Evolutionary conservation across 2,888 invertebrate genomes (phyloP).

Genomic region (Ophion ellenae): DNA sequence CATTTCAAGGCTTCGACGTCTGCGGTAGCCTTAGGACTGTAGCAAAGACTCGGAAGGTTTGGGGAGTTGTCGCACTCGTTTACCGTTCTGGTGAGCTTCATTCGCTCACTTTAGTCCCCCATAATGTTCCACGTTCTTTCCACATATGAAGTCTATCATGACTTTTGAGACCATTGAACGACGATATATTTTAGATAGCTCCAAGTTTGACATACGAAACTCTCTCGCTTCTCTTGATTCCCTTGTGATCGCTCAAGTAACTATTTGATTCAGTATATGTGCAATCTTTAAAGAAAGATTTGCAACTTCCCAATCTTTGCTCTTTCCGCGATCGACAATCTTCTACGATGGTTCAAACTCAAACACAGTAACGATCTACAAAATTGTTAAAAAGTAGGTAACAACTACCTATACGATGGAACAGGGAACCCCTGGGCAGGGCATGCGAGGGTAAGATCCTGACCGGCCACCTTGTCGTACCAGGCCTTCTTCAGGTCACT

Average conservation of each 20-base stretch:
- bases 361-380: background rate
- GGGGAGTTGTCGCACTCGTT: background rate
- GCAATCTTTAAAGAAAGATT: background rate
- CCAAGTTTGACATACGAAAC: background rate
- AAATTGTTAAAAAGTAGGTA: background rate
- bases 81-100: background rate
- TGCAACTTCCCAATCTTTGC: background rate
- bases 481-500: slow-evolving; percentile 86
- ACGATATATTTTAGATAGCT: background rate
- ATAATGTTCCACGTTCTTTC: background rate
- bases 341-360: background rate
- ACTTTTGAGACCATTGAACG: background rate
- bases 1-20: slow-evolving; percentile 44
- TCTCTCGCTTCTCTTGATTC: background rate
- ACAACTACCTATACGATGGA: slow-evolving; percentile 78
- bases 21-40: slow-evolving; percentile 45
- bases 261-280: background rate
- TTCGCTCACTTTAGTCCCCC: background rate
- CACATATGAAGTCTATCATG: background rate
- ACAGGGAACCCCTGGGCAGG: slow-evolving; percentile 88
- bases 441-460: slow-evolving; percentile 87
- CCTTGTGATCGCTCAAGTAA: too few species aligned
- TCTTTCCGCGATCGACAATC: background rate
- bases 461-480: slow-evolving; percentile 85
- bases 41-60: slow-evolving; percentile 31